phyloP scores from a whole-genome alignment of 2,888 invertebrate genomes.

The Andrena praecox region DNA sequence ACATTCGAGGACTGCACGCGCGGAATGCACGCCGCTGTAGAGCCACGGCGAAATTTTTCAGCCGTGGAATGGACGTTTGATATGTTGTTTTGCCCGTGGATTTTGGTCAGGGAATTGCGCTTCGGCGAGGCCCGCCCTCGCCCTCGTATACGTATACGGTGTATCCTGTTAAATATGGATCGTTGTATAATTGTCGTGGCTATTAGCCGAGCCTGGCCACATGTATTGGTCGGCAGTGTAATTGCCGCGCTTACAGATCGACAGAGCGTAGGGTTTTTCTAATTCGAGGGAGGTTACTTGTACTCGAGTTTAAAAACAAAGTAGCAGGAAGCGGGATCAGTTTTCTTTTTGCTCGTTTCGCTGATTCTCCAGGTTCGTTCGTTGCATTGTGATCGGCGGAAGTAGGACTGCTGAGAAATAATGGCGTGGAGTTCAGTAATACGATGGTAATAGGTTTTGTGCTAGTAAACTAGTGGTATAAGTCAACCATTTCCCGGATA shows the following conservation, averaged over 20 bases:
- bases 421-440: background rate
- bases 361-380: too few species aligned
- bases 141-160: background rate
- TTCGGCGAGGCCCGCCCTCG: conserved; percentile 7
- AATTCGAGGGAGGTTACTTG: background rate
- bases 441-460: background rate
- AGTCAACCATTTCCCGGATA: background rate
- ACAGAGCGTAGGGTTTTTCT: background rate
- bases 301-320: background rate
- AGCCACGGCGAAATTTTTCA: conserved; percentile 52
- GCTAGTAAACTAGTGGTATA: background rate
- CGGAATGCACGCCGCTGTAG: conserved; percentile 40
- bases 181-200: conserved; percentile 57
- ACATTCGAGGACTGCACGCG: conserved; percentile 57
- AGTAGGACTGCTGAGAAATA: too few species aligned
- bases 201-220: conserved; percentile 43
- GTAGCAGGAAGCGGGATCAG: too few species aligned
- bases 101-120: conserved; percentile 57
- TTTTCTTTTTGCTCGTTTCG: too few species aligned
- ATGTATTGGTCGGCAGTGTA: conserved; percentile 32
- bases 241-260: conserved; percentile 37
- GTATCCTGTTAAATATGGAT: conserved; percentile 57
- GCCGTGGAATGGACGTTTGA: conserved; percentile 57
- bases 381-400: too few species aligned
- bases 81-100: conserved; percentile 57